These are phyloP conservation scores for Olivierus martensii DNA, from an alignment of 1,140 invertebrate genomes.

Conservation along the genomic window DNA sequence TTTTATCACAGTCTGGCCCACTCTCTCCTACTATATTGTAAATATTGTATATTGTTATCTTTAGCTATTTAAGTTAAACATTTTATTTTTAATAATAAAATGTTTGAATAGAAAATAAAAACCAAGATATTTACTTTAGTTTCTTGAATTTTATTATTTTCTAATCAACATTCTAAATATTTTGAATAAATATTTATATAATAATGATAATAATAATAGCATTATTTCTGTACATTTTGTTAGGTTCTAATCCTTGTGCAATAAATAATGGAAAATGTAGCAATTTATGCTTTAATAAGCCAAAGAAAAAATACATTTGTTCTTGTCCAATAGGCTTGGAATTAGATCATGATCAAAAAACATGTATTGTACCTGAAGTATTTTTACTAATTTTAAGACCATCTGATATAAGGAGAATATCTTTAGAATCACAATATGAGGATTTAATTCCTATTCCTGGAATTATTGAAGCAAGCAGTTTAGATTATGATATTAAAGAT, in stretches of 20 bases:
- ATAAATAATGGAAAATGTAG: constrained; percentile 63
- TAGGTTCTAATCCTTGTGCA: constrained; percentile 51
- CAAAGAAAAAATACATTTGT: constrained; percentile 56
- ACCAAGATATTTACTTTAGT: too few relatives aligned
- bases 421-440: constrained; percentile 63
- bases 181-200: too few relatives aligned
- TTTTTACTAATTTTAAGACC: constrained; percentile 74
- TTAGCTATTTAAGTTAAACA: too few relatives aligned
- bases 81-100: too few relatives aligned
- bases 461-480: constrained; percentile 58
- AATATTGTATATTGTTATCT: too few relatives aligned
- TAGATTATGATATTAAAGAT: constrained; percentile 62
- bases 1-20: too few relatives aligned
- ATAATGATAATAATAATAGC: too few relatives aligned
- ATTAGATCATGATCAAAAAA: constrained; percentile 67
- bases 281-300: constrained; percentile 69
- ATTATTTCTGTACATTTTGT: too few relatives aligned
- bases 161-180: too few relatives aligned
- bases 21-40: too few relatives aligned
- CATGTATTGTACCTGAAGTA: constrained; percentile 82
- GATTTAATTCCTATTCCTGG: constrained; percentile 62
- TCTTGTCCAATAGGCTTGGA: constrained; percentile 81
- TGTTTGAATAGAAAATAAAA: too few relatives aligned
- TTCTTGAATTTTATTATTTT: too few relatives aligned
- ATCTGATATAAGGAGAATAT: constrained; percentile 67